phyloP scores from a whole-genome alignment of 2,797 vertebrate species.

The Eulemur albifrons region DNA sequence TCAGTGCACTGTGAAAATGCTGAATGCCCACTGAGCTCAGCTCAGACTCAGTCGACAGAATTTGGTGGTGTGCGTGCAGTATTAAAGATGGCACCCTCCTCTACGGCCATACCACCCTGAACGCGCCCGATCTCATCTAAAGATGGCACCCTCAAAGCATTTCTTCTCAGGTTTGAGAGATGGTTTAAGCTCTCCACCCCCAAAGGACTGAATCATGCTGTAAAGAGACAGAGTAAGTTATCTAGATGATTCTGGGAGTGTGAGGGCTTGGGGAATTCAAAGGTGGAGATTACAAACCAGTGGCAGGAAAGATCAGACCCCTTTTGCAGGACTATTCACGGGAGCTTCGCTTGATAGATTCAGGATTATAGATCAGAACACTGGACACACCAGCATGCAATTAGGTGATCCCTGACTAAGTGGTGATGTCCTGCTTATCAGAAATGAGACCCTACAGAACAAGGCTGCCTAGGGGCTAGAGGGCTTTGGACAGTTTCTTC shows the following conservation, averaged over 20 bases:
- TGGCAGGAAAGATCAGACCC: background rate
- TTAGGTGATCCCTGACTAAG: background rate
- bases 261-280: background rate
- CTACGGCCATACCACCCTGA: too few relatives aligned
- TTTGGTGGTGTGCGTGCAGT: background rate
- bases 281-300: background rate
- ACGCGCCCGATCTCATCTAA: too few relatives aligned
- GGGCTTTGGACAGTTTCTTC: background rate
- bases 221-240: background rate
- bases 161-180: background rate
- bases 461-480: background rate
- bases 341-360: background rate
- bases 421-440: background rate
- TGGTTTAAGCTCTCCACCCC: background rate
- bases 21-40: background rate
- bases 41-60: background rate
- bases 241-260: background rate
- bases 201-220: background rate
- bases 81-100: background rate
- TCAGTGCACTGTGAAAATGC: background rate
- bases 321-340: background rate
- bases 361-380: background rate
- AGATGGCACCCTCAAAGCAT: background rate
- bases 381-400: background rate
- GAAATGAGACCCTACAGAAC: background rate